A percentile compares a stretch with the other conserved stretches of the same genome.
Conservation (phyloP, 2,888 invertebrate species). For the Rhabditoides inermis region DNA sequence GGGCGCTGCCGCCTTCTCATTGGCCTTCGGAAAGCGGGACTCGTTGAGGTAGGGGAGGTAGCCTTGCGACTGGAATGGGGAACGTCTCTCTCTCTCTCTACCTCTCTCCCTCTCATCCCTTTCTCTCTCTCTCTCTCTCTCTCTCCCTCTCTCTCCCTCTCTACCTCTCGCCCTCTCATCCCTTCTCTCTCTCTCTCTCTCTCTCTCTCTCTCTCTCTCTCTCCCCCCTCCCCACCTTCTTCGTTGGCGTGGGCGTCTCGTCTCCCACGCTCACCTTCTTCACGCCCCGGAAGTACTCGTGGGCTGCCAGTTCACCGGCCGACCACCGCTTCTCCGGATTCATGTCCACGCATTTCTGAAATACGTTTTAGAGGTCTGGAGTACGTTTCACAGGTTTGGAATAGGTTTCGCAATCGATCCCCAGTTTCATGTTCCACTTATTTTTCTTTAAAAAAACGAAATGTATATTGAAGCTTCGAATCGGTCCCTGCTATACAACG, state of each 20-base stretch:
- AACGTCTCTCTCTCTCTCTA: background rate
- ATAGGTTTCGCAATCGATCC: too few relatives aligned
- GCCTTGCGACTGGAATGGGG: conserved; percentile 2
- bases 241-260: background rate
- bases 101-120: background rate
- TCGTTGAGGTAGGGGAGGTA: conserved; percentile 10
- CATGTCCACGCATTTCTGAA: conserved; percentile 83
- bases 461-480: too few relatives aligned
- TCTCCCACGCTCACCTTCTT: too few relatives aligned
- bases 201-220: background rate
- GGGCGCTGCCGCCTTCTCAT: background rate
- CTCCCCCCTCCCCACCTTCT: conserved; percentile 5
- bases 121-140: background rate
- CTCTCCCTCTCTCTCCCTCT: background rate
- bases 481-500: too few relatives aligned
- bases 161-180: background rate
- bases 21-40: background rate
- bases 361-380: background rate
- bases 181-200: background rate
- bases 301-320: conserved; percentile 79
- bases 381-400: too few relatives aligned
- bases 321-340: conserved; percentile 84
- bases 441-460: too few relatives aligned
- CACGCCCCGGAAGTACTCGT: conserved; percentile 87
- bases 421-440: too few relatives aligned